Evolutionary conservation across 2,113 vertebrate species (phyloP).

Genomic region (Ursus arctos): DNA sequence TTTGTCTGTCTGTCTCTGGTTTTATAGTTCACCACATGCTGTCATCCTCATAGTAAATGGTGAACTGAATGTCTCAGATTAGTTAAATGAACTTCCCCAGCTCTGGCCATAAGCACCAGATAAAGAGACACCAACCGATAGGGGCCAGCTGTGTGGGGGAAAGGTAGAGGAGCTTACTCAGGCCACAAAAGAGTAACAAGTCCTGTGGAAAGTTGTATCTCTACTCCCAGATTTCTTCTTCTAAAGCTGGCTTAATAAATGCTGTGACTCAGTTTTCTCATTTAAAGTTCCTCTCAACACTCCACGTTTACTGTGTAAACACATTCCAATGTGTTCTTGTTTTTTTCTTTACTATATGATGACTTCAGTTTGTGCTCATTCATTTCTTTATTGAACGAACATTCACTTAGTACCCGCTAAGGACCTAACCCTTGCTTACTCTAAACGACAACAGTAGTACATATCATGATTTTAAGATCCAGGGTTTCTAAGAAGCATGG

Average conservation of each 20-base stretch:
- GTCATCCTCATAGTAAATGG: background rate
- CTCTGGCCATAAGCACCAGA: background rate
- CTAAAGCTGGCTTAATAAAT: background rate
- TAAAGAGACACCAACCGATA: background rate
- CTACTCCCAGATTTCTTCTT: background rate
- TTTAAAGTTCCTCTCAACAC: background rate
- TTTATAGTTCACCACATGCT: background rate
- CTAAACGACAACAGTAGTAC: background rate
- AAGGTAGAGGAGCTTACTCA: background rate
- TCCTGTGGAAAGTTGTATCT: background rate
- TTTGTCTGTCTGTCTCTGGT: background rate
- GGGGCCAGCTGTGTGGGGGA: background rate
- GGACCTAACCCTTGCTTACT: background rate
- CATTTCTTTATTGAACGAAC: background rate
- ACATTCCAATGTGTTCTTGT: background rate
- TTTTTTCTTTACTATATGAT: conserved; percentile 19
- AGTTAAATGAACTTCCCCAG: background rate
- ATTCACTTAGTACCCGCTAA: background rate
- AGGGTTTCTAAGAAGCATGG: background rate
- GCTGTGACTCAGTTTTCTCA: background rate
- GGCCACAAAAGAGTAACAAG: background rate
- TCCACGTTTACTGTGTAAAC: background rate
- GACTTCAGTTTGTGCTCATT: background rate
- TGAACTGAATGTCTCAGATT: background rate
- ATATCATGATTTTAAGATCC: conserved; percentile 22